Evolutionary conservation across 2,113 vertebrate genomes (phyloP).

Genomic region (Corythornis cristatus): DNA sequence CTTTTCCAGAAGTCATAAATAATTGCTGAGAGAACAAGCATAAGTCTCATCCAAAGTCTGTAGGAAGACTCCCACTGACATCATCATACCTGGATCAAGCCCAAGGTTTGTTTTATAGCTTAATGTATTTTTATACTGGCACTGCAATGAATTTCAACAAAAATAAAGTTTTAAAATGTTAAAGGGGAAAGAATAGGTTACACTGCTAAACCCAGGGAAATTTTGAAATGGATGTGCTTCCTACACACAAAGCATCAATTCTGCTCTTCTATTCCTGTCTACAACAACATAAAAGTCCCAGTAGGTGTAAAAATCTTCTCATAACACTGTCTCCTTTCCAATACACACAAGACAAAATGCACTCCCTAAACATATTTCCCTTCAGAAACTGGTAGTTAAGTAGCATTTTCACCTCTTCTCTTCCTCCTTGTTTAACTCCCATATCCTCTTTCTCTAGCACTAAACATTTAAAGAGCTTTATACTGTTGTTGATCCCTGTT

Average conservation of each 20-base stretch:
- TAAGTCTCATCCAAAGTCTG: background rate
- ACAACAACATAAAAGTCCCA: conserved; percentile 40
- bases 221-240: conserved; percentile 17
- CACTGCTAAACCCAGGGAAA: conserved; percentile 8
- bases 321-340: conserved; percentile 49
- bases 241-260: conserved; percentile 8
- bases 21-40: background rate
- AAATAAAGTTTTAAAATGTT: conserved; percentile 54
- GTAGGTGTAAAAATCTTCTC: conserved; percentile 46
- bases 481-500: background rate
- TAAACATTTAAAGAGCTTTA: background rate
- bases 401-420: conserved; percentile 8
- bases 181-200: conserved; percentile 44
- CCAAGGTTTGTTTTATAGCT: conserved; percentile 25
- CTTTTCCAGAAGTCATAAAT: conserved; percentile 25
- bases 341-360: conserved; percentile 44
- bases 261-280: conserved; percentile 42
- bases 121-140: background rate
- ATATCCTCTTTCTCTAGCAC: background rate
- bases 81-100: conserved; percentile 10
- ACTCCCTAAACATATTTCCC: conserved; percentile 38
- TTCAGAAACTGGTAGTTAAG: conserved; percentile 17
- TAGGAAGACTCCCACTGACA: conserved; percentile 26
- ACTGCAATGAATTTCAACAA: background rate
- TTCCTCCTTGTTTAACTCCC: background rate